phyloP scores from a whole-genome alignment of 2,113 vertebrate genomes.

The Xenopus laevis region DNA sequence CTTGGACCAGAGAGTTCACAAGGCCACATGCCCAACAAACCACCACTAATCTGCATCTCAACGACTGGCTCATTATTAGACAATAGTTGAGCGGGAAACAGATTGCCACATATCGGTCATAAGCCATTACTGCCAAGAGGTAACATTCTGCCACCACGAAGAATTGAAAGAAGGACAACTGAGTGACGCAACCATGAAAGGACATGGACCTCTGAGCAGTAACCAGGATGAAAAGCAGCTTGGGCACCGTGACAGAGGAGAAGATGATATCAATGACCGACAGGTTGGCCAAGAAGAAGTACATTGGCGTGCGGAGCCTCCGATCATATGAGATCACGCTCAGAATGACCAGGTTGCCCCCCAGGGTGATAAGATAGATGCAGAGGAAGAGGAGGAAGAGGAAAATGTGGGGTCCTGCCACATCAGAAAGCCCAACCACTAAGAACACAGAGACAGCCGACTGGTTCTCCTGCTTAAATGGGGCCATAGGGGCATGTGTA shows the following conservation, averaged over 20 bases:
- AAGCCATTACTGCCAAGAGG: constrained; percentile 27
- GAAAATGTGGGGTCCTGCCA: background rate
- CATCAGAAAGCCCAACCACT: constrained; percentile 13
- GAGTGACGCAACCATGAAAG: background rate
- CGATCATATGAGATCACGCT: background rate
- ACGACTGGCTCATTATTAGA: constrained; percentile 3
- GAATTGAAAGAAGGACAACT: constrained; percentile 21
- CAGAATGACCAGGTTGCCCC: constrained; percentile 15
- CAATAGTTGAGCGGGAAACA: constrained; percentile 22
- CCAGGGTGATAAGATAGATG: constrained; percentile 17
- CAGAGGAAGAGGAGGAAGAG: constrained; percentile 23
- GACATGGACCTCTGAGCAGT: constrained; percentile 12
- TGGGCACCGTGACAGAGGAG: constrained; percentile 24
- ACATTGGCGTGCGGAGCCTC: constrained; percentile 18
- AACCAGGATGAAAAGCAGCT: constrained; percentile 3
- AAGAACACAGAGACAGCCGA: background rate
- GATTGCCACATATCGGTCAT: constrained; percentile 24
- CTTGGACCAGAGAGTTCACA: constrained; percentile 1
- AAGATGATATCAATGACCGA: constrained; percentile 26
- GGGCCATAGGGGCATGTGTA: background rate
- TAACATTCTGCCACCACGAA: constrained; percentile 24
- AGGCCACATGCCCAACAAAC: constrained; percentile 8
- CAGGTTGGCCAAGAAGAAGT: constrained; percentile 29
- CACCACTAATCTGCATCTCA: background rate
- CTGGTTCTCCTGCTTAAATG: background rate